These are phyloP conservation scores for Heliocidaris tuberculata DNA, from an alignment of 35 echinoderm and acorn worm species.

Conservation along the genomic window DNA sequence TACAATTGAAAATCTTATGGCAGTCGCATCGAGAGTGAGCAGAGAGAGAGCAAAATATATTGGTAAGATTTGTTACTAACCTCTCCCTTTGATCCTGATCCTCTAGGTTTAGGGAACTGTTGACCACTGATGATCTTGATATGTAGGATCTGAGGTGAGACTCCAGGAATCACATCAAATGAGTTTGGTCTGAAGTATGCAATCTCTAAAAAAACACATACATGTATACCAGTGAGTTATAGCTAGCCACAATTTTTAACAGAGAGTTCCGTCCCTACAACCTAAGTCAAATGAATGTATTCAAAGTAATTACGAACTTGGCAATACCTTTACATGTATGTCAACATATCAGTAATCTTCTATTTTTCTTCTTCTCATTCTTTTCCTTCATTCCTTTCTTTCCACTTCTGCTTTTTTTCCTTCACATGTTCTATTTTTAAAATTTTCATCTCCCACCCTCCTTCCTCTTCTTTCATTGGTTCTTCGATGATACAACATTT, in stretches of 20 bases:
- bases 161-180: constrained; percentile 89
- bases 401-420: no score
- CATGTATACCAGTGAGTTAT: not conserved
- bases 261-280: not conserved
- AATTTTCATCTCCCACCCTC: not conserved
- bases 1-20: no score
- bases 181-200: constrained; percentile 95
- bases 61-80: constrained; percentile 50
- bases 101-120: constrained; percentile 93
- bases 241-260: not conserved
- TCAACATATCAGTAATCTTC: no score
- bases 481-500: no score
- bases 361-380: no score
- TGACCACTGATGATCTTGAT: constrained; percentile 99
- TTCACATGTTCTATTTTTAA: no score
- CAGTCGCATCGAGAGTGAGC: no score
- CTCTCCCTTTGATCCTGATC: constrained; percentile 93
- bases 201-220: constrained; percentile 79
- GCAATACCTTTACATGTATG: no score
- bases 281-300: no score
- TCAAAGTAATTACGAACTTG: no score
- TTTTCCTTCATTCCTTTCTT: not conserved
- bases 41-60: no score
- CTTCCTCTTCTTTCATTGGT: not conserved
- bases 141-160: constrained; percentile 92